These are phyloP conservation scores for Platorchestia sp. DNA, from an alignment of 1,140 invertebrate genomes.

Conservation along the genomic window DNA sequence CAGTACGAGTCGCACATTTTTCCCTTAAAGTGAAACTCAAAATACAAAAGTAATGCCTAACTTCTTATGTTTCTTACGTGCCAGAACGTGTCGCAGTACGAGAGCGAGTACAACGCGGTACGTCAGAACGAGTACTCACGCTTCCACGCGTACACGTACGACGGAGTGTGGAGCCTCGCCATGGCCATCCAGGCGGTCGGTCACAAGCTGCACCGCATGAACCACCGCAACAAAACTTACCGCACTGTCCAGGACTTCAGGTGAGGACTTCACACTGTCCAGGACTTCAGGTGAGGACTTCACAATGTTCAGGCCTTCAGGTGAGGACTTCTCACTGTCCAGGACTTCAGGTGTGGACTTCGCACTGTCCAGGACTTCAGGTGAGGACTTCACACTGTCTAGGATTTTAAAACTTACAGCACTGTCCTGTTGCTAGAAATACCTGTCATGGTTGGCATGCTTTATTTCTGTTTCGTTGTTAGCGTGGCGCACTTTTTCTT, in stretches of 20 bases:
- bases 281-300: conserved; percentile 63
- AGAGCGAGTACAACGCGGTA: conserved; percentile 84
- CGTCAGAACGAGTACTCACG: conserved; percentile 88
- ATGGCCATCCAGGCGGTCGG: conserved; percentile 90
- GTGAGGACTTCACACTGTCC: conserved; percentile 61
- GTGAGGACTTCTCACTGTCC: conserved; percentile 60
- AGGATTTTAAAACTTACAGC: too few relatives aligned
- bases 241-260: conserved; percentile 64
- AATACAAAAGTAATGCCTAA: background rate
- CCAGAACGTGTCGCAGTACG: conserved; percentile 79
- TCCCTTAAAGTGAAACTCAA: background rate
- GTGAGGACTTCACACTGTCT: too few relatives aligned
- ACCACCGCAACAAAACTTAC: conserved; percentile 60
- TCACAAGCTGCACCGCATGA: conserved; percentile 74
- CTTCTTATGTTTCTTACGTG: background rate
- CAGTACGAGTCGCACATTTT: conserved; percentile 84
- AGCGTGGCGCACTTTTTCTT: too few relatives aligned
- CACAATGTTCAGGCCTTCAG: conserved; percentile 63
- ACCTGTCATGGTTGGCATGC: too few relatives aligned
- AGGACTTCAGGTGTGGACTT: conserved; percentile 62
- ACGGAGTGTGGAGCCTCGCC: conserved; percentile 96
- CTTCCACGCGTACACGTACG: conserved; percentile 97
- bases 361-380: too few relatives aligned
- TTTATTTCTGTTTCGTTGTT: too few relatives aligned
- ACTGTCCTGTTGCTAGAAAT: too few relatives aligned